Evolutionary conservation across 2,113 vertebrate species (phyloP).

Genomic region (Tyrannus savana): DNA sequence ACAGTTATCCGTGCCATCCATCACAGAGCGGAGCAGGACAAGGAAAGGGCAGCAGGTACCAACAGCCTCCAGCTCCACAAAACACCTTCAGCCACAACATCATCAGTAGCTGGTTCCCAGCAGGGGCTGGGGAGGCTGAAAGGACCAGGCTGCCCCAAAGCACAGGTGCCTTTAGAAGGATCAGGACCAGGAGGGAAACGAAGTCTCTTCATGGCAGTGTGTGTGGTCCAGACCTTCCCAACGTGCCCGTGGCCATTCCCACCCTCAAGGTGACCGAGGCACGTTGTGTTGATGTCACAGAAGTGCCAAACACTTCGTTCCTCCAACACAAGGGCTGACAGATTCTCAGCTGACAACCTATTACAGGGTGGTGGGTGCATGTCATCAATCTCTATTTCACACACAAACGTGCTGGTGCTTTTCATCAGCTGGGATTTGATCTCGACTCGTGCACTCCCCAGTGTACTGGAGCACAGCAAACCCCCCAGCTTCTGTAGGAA

Average conservation of each 20-base stretch:
- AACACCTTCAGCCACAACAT: not conserved
- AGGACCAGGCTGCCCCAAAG: not conserved
- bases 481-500: not conserved
- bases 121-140: not conserved
- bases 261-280: rapidly evolving
- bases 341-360: not conserved
- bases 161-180: not conserved
- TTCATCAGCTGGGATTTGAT: not conserved
- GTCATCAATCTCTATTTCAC: not conserved
- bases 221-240: too few species aligned
- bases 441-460: not conserved
- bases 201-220: too few species aligned
- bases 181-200: not conserved
- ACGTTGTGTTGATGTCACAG: not conserved
- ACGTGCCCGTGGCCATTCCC: rapidly evolving
- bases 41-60: not conserved
- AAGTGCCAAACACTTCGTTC: not conserved
- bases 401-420: not conserved
- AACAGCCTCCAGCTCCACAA: not conserved
- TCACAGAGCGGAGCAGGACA: rapidly evolving
- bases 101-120: not conserved
- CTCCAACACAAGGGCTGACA: not conserved
- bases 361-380: not conserved
- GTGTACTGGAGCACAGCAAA: rapidly evolving
- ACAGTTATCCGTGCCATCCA: not conserved